These are phyloP conservation scores for Sarcophaga bullata DNA, from an alignment of 1,140 invertebrate genomes.

Conservation along the genomic window DNA sequence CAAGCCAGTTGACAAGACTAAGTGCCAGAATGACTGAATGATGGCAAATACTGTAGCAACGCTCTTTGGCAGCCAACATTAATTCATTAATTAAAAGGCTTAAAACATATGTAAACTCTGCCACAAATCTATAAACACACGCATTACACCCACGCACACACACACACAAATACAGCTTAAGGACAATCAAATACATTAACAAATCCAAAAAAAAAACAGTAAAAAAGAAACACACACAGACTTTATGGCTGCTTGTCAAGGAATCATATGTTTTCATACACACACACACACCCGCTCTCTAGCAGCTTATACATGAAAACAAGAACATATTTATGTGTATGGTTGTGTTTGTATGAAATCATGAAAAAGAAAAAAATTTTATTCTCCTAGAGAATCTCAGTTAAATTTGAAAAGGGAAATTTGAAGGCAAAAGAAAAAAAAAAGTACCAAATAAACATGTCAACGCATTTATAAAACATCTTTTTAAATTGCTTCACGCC, in stretches of 20 bases:
- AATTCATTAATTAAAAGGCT: conserved; percentile 37
- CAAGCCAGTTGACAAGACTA: background rate
- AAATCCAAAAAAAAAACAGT: background rate
- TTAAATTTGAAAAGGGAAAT: too few species aligned
- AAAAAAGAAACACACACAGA: too few species aligned
- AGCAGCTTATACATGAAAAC: too few species aligned
- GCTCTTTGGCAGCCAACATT: conserved; percentile 27
- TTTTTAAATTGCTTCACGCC: conserved; percentile 32
- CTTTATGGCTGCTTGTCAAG: too few species aligned
- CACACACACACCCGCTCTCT: too few species aligned
- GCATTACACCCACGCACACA: background rate
- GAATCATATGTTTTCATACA: too few species aligned
- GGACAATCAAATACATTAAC: conserved; percentile 7
- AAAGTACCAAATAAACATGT: conserved; percentile 23
- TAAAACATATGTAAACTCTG: conserved; percentile 36
- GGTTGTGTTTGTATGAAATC: too few species aligned
- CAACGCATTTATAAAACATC: conserved; percentile 31
- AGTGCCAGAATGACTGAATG: background rate
- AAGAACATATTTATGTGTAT: too few species aligned
- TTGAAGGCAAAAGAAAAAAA: background rate
- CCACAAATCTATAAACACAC: background rate
- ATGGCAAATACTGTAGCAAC: background rate
- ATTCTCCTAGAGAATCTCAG: background rate
- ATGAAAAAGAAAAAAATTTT: background rate
- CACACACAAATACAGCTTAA: background rate